phyloP scores from a whole-genome alignment of 2,113 vertebrate species.

The Psittacula cyanocephala region DNA sequence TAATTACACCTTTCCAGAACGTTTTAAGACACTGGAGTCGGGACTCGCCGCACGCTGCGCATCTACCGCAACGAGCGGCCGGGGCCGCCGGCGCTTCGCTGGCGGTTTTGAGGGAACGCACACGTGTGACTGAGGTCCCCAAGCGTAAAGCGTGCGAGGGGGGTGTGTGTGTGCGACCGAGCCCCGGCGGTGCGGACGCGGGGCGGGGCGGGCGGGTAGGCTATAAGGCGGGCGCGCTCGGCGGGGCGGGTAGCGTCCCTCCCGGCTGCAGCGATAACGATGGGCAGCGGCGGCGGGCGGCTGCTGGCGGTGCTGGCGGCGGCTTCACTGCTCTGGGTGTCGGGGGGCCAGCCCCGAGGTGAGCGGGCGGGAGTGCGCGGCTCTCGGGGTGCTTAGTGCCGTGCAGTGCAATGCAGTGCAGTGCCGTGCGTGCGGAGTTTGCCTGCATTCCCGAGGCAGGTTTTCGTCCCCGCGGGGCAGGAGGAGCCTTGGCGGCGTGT shows the following conservation, averaged over 20 bases:
- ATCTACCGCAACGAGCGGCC: background rate
- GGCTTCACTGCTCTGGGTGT: slow-evolving; percentile 30
- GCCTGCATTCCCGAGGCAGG: background rate
- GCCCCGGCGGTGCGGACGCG: background rate
- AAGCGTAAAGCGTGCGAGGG: background rate
- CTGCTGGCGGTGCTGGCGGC: background rate
- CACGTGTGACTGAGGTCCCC: accelerated
- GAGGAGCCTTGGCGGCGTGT: background rate
- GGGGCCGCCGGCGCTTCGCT: background rate
- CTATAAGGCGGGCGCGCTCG: background rate
- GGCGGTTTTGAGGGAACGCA: accelerated
- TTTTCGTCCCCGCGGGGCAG: background rate
- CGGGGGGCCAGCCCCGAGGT: slow-evolving; percentile 74
- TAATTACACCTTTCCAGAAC: background rate
- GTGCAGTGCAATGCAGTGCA: background rate
- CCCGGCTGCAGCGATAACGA: background rate
- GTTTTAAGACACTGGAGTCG: background rate
- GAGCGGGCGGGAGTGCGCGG: background rate
- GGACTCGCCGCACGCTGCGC: background rate
- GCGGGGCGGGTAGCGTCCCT: background rate
- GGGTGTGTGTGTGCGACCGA: background rate
- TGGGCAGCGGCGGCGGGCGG: background rate
- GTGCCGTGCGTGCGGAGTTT: background rate
- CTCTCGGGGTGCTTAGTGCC: background rate
- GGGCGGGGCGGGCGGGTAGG: background rate